These are phyloP conservation scores for Monochamus saltuarius DNA, from an alignment of 1,140 invertebrate species.

Conservation along the genomic window DNA sequence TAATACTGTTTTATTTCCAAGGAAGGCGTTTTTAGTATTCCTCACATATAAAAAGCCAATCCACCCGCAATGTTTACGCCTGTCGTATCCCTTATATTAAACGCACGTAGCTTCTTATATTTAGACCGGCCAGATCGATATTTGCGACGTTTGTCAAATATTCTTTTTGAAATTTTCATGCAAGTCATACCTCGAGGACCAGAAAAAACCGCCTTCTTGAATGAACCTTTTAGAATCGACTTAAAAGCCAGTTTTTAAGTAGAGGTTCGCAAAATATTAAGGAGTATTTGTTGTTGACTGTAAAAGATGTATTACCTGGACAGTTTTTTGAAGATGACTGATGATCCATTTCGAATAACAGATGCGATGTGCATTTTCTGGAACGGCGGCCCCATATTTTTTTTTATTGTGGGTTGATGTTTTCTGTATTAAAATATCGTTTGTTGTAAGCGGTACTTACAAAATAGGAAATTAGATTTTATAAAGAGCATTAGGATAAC, in stretches of 20 bases:
- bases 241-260: slow-evolving; percentile 21
- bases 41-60: no score
- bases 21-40: no score
- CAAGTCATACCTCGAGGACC: slow-evolving; percentile 21
- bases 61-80: no score
- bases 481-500: background rate
- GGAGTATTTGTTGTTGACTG: slow-evolving; percentile 17
- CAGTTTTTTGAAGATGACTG: slow-evolving; percentile 2
- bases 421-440: background rate
- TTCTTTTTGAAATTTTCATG: slow-evolving; percentile 19
- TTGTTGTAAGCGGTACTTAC: background rate
- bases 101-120: no score
- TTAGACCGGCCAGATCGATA: no score
- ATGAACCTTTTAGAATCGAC: slow-evolving; percentile 16
- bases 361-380: background rate
- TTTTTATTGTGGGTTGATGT: slow-evolving; percentile 7
- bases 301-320: slow-evolving; percentile 4
- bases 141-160: no score
- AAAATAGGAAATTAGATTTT: background rate
- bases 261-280: slow-evolving; percentile 26
- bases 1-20: no score
- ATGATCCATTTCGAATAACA: slow-evolving; percentile 8
- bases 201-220: slow-evolving; percentile 14
- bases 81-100: no score
- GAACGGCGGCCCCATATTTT: background rate